These are phyloP conservation scores for Macrophya alboannulata DNA, from an alignment of 2,888 invertebrate species.

Conservation along the genomic window DNA sequence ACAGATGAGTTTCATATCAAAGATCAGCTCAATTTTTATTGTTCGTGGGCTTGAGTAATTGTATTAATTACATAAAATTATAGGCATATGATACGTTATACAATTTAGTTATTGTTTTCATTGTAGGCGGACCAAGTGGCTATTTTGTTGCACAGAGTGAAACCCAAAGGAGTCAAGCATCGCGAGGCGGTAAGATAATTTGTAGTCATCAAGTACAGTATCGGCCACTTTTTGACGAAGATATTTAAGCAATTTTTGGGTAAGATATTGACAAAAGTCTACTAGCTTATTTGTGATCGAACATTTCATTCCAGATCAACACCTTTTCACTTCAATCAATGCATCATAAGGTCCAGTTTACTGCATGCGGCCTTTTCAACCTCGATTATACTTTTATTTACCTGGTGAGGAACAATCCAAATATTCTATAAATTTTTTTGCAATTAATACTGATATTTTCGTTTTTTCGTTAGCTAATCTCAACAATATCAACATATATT, in stretches of 20 bases:
- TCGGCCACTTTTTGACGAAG: background rate
- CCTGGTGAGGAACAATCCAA: background rate
- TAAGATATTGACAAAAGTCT: background rate
- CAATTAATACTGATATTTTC: background rate
- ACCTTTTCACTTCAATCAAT: conserved; percentile 1
- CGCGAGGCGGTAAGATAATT: background rate
- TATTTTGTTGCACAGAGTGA: background rate
- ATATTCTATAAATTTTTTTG: background rate
- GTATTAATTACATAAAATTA: background rate
- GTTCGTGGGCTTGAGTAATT: background rate
- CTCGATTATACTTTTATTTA: conserved; percentile 12
- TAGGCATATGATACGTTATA: background rate
- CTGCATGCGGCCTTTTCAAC: conserved; percentile 11
- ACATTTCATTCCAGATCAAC: conserved; percentile 2
- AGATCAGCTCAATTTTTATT: no score
- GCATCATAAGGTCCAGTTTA: conserved; percentile 7
- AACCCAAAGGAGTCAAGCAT: background rate
- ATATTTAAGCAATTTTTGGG: background rate
- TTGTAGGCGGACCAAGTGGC: background rate
- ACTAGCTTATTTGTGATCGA: background rate
- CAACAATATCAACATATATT: conserved; percentile 21
- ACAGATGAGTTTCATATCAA: no score
- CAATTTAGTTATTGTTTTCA: background rate
- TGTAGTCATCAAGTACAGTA: background rate
- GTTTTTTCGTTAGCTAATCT: background rate